Evolutionary conservation across 2,888 invertebrate species (phyloP).

Genomic region (Epiblema foenella): DNA sequence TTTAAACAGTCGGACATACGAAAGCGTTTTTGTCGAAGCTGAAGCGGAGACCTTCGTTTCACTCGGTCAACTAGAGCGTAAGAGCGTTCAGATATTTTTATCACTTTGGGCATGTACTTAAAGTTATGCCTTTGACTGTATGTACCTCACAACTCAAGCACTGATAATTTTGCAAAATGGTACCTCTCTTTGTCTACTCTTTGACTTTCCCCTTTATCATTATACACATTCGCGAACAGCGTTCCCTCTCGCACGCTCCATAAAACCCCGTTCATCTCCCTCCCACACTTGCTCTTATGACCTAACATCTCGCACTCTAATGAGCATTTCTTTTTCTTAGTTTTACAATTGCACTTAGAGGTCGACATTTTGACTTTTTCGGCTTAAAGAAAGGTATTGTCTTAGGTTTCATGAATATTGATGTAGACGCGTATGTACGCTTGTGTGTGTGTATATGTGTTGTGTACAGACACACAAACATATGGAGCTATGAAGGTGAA

Average conservation of each 20-base stretch:
- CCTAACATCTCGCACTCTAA: slow-evolving; percentile 55
- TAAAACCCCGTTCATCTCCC: slow-evolving; percentile 31
- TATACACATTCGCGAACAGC: slow-evolving; percentile 59
- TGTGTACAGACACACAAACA: not conserved
- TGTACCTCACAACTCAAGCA: too few species aligned
- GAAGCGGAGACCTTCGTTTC: too few species aligned
- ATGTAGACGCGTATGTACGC: not conserved
- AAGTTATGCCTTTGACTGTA: too few species aligned
- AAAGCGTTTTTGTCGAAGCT: too few species aligned
- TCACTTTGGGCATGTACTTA: too few species aligned
- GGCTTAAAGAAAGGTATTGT: slow-evolving; percentile 22
- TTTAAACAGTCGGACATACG: too few species aligned
- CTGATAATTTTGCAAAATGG: not conserved
- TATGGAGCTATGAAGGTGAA: not conserved
- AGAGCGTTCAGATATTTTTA: too few species aligned
- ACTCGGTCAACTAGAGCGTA: too few species aligned
- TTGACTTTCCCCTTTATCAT: slow-evolving; percentile 61
- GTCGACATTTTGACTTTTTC: slow-evolving; percentile 22
- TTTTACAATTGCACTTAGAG: slow-evolving; percentile 18
- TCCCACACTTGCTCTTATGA: slow-evolving; percentile 58
- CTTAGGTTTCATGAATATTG: slow-evolving; percentile 22
- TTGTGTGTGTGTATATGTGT: not conserved
- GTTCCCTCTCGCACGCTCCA: slow-evolving; percentile 51
- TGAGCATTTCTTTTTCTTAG: slow-evolving; percentile 46
- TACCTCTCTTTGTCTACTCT: slow-evolving; percentile 53